Conservation (phyloP, 2,113 vertebrate species). For the Apodemus sylvaticus region DNA sequence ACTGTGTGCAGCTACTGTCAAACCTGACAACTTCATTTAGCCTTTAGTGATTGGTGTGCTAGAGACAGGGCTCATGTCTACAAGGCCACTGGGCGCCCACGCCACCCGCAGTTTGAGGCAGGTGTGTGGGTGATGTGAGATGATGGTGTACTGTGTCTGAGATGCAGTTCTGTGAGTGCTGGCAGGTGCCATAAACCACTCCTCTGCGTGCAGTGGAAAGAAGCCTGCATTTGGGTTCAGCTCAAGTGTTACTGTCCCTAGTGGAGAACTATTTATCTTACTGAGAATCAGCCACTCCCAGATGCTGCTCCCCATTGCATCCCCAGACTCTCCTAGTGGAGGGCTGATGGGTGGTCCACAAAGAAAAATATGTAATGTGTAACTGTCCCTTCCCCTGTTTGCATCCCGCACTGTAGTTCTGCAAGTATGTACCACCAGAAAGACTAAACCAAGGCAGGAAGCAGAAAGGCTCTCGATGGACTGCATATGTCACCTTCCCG, state of each 20-base stretch:
- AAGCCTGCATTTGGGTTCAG: not conserved
- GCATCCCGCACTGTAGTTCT: not conserved
- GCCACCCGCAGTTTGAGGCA: not conserved
- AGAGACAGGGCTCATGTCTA: not conserved
- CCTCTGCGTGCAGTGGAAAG: not conserved
- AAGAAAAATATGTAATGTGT: not conserved
- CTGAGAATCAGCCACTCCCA: not conserved
- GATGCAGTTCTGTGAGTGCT: not conserved
- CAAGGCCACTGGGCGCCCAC: not conserved
- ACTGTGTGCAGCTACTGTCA: not conserved
- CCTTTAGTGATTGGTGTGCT: not conserved
- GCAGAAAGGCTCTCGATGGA: not conserved
- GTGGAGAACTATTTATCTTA: not conserved
- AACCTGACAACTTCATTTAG: not conserved
- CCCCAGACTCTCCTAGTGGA: not conserved
- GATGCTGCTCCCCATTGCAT: not conserved
- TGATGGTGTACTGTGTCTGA: not conserved
- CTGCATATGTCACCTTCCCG: not conserved
- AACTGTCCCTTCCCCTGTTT: not conserved
- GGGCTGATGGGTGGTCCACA: not conserved
- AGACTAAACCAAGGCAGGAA: not conserved
- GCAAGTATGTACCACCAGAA: not conserved
- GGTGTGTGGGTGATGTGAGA: not conserved
- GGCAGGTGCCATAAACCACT: not conserved
- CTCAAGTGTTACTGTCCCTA: not conserved